A percentile compares a stretch with the other conserved stretches of the same genome.
Evolutionary conservation across 2,797 vertebrate genomes (phyloP).

Genomic region (Sebastes goodei): DNA sequence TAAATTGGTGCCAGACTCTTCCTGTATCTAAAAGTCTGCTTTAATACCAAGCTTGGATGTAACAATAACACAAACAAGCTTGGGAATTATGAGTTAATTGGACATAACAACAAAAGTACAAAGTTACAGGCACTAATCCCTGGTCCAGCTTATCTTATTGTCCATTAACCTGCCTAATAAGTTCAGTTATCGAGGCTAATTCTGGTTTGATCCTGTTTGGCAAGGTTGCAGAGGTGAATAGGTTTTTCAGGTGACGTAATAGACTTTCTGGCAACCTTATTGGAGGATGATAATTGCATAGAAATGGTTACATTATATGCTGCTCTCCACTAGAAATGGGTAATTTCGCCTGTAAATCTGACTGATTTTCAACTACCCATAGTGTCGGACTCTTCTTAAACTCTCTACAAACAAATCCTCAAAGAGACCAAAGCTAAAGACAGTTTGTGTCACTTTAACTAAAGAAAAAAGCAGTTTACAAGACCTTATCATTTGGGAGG

Average conservation of each 20-base stretch:
- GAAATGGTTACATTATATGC: background rate
- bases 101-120: background rate
- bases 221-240: background rate
- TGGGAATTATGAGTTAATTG: background rate
- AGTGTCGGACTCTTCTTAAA: background rate
- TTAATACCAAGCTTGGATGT: background rate
- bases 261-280: background rate
- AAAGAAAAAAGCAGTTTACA: background rate
- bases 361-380: background rate
- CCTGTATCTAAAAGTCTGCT: background rate
- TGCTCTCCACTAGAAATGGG: background rate
- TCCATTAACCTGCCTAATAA: background rate
- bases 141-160: background rate
- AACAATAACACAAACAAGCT: background rate
- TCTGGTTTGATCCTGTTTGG: background rate
- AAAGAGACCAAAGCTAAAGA: background rate
- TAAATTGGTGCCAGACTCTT: conserved; percentile 17
- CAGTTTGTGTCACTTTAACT: background rate
- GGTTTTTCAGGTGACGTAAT: background rate
- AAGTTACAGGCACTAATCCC: background rate
- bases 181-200: background rate
- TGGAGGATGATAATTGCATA: background rate
- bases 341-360: background rate
- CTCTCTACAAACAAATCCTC: background rate
- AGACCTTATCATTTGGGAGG: background rate